Percentiles rank a stretch among this genome's conserved stretches.
These are phyloP conservation scores for Budorcas taxicolor DNA, from an alignment of 2,113 vertebrate species.

Conservation along the genomic window DNA sequence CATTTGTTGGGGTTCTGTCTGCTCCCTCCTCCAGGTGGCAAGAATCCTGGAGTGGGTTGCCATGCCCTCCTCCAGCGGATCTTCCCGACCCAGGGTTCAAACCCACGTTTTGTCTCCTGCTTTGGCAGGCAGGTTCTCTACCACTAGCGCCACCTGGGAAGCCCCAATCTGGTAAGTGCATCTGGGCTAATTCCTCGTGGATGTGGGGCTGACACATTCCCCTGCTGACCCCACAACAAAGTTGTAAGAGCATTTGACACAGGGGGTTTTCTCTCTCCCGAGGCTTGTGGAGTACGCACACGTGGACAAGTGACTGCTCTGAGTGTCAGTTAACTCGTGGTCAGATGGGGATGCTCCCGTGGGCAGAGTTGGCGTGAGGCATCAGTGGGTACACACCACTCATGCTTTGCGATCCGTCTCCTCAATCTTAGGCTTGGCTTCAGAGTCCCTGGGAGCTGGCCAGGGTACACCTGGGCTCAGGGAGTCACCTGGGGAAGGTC, in stretches of 20 bases:
- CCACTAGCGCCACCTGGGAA: not conserved
- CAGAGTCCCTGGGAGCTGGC: rapidly evolving
- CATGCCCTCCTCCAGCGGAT: not conserved
- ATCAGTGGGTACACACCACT: rapidly evolving
- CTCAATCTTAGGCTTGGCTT: not conserved
- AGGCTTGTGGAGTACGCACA: not conserved
- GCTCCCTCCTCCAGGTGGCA: not conserved
- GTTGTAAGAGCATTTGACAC: not conserved
- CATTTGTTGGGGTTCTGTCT: not conserved
- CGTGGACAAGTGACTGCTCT: not conserved
- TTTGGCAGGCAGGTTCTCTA: not conserved
- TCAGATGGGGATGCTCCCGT: rapidly evolving
- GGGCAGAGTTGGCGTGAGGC: not conserved
- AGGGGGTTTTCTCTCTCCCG: not conserved
- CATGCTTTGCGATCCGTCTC: not conserved
- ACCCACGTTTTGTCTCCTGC: not conserved
- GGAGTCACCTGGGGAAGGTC: not conserved
- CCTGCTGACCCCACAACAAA: too few relatives aligned
- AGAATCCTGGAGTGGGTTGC: not conserved
- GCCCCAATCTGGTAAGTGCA: not conserved
- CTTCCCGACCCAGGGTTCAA: not conserved
- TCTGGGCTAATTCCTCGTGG: not conserved
- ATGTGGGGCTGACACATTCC: rapidly evolving
- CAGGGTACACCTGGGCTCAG: rapidly evolving
- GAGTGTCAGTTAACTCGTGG: not conserved